These are phyloP conservation scores for Neodiprion virginianus DNA, from an alignment of 1,140 invertebrate genomes.

Conservation along the genomic window DNA sequence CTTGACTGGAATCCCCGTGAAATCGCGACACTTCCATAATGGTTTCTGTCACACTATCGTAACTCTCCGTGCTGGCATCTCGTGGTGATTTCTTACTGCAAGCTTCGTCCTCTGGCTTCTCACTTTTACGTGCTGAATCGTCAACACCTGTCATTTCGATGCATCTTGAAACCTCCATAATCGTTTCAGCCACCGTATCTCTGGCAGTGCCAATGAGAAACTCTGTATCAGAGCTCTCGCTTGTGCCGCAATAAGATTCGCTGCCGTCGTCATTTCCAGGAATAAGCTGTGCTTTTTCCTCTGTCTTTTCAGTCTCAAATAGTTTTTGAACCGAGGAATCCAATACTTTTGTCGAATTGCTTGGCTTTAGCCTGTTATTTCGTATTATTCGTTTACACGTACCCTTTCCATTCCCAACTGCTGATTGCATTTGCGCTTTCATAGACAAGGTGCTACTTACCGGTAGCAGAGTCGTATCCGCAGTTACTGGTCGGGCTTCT, in stretches of 20 bases:
- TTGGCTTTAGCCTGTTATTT: conserved; percentile 39
- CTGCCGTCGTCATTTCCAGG: neutral
- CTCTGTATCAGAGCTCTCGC: conserved; percentile 17
- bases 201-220: conserved; percentile 25
- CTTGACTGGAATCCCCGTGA: neutral
- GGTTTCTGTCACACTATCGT: conserved; percentile 44
- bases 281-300: neutral
- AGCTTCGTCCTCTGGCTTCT: conserved; percentile 10
- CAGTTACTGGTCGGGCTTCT: conserved; percentile 25
- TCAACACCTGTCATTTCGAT: conserved; percentile 25
- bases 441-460: conserved; percentile 17
- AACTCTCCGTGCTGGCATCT: conserved; percentile 5
- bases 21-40: conserved; percentile 48
- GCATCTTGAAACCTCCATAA: conserved; percentile 54
- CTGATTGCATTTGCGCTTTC: conserved; percentile 19
- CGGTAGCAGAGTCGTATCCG: conserved; percentile 28
- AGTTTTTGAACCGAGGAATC: conserved; percentile 33
- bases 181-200: conserved; percentile 52
- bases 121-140: conserved; percentile 10
- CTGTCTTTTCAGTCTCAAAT: conserved; percentile 23
- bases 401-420: conserved; percentile 13
- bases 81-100: conserved; percentile 25
- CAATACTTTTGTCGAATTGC: conserved; percentile 19
- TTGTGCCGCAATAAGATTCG: neutral
- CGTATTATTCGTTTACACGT: conserved; percentile 38